These are phyloP conservation scores for Nephila pilipes DNA, from an alignment of 1,140 invertebrate species.

Conservation along the genomic window DNA sequence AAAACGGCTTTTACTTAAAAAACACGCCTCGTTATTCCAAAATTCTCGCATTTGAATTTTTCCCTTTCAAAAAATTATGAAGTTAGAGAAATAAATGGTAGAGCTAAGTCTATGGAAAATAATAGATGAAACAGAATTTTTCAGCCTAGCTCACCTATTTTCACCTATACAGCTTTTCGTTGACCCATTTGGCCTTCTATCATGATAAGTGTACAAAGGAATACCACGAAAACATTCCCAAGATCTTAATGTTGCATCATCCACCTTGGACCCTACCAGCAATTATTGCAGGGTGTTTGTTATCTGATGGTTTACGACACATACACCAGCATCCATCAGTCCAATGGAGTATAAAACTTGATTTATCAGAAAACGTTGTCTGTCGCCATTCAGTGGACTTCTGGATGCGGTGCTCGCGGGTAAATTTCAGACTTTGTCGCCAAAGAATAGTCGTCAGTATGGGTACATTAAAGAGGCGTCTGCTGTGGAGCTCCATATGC, in stretches of 20 bases:
- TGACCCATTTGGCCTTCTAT: neutral
- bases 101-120: no score
- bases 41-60: no score
- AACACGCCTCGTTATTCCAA: no score
- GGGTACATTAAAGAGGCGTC: no score
- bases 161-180: no score
- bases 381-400: neutral
- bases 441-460: neutral
- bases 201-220: neutral
- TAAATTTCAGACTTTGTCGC: neutral
- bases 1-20: no score
- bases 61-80: no score
- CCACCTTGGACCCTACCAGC: neutral
- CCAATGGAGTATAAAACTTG: neutral
- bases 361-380: neutral
- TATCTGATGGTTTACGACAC: neutral
- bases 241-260: neutral
- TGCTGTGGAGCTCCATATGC: neutral
- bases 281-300: neutral
- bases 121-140: no score
- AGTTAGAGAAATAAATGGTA: no score
- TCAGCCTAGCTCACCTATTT: no score
- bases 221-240: neutral
- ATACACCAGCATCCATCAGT: neutral
- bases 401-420: neutral